Evolutionary conservation across 2,888 invertebrate genomes (phyloP), one percentile per base, ranked within the genome.

Genomic region (Altica lythri): DNA sequence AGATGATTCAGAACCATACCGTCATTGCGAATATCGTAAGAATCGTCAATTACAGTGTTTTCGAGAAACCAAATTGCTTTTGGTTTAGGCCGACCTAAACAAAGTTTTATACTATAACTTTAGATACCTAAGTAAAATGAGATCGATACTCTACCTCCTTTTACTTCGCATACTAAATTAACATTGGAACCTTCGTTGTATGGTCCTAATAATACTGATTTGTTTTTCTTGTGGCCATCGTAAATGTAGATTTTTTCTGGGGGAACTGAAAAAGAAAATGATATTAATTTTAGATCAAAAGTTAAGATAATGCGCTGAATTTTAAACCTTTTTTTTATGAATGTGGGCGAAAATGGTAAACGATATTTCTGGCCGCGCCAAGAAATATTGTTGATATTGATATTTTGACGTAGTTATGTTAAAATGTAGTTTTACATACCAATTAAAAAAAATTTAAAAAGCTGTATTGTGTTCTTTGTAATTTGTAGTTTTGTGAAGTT

Each of bases 171-270:
- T 69, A 88, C 84, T 61, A 93, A 83, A 68, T 86, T 82, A 44
- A 93, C 87, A 71, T 90, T 88, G 58, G 86, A 85, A 25, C 92
- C 92, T 78, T 93, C 92, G 74, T 91, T 92, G 78, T 91, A 92
- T 16, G 89, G 87, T 73, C 90, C 89, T 64, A 90, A 84, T 63
- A 88, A 78, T 72, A 85, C 86, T 63, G 88, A 83, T 70, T 86
- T 81, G 71, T 91, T 90, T 73, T 89, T 83, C 69, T 86, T 81
- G 69, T 86, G 86, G 38, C 86, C 86, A 71, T 92, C 91, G 74
- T 85, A 89, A 77, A 92, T 92, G 68, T 88, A 84, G 47, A 91
- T 91, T 72, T 86, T 83, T 69, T 86, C 86, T 42, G 92, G 91
- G 68, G 91, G 90, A 68, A 91, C 92, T 92, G 83, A 32, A 81